phyloP scores from a whole-genome alignment of 2,888 invertebrate species.

The Cantharis lateralis region DNA sequence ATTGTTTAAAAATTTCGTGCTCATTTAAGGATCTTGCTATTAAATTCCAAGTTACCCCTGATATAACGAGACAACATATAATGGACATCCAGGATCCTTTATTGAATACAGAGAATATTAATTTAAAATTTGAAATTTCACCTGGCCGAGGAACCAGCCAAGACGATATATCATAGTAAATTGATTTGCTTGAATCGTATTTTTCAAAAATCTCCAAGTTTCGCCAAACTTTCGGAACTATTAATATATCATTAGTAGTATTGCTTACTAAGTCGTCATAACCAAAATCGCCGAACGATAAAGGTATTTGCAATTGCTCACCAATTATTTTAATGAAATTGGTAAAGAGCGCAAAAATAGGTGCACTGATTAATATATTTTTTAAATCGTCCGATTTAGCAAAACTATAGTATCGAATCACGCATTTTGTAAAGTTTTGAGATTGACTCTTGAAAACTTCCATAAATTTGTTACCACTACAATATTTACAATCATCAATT shows the following conservation, averaged over 20 bases:
- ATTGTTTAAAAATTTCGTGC: neutral
- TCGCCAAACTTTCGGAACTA: neutral
- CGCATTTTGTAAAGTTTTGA: no score
- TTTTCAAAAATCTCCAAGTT: neutral
- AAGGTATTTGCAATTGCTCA: no score
- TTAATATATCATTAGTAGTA: neutral
- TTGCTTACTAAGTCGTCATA: no score
- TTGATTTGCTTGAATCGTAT: neutral
- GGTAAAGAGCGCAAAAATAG: no score
- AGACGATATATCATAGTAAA: neutral
- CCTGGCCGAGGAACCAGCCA: neutral
- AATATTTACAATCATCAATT: no score
- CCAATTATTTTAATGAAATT: no score
- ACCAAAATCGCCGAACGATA: no score
- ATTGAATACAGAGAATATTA: neutral
- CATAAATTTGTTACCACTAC: neutral
- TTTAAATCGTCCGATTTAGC: no score
- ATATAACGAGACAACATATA: neutral
- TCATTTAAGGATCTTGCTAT: neutral
- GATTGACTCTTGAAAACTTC: no score
- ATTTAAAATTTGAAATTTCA: neutral
- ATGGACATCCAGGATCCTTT: neutral
- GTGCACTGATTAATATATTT: no score
- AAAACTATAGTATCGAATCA: no score
- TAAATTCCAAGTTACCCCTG: neutral